Base-by-base conservation (phyloP, 1,140 invertebrate genomes). In the Pantala flavescens region DNA sequence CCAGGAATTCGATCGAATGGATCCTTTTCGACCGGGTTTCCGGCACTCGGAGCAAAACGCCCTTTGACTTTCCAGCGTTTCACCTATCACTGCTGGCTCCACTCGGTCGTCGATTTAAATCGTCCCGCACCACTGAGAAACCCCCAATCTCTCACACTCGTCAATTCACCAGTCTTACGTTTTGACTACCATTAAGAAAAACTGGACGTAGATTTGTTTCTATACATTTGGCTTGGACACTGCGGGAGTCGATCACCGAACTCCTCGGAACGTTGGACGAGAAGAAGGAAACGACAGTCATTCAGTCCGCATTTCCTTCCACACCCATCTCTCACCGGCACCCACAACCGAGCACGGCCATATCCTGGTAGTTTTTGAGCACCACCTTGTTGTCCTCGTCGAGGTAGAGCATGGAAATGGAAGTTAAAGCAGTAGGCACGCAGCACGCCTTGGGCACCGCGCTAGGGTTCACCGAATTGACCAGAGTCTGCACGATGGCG, bases 361-460 rank as follows among this genome's bases (percentile, higher is more conserved):
- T 98, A 82, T 98, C 94, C 83, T 96, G 92, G 84, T 98, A 98
- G 85, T 96, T 97, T 85, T 98, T 98, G 76, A 98, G 87, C 78
- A 97, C 94, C 78, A 97, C 93, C 83, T 94, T 96, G 82, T 94
- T 91, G 81, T 93, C 90, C 82, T 95, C 92, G 84, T 98, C 95
- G 79, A 95, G 86, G 84, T 98, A 98, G 73, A 98, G 88, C 91
- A 98, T 95, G 16, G 94, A 96, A 80, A 98, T 95, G 76, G 93
- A 88, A 71, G 91, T 91, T 43, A 97, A 87, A 79, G 93, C 88
- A 63, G 94, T 97, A 9, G 95, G 95, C 24, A 97, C 93, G 84
- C 96, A 98, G 83, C 95, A 97, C 43, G 95, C 91, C 80, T 93
- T 93, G 19, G 96, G 95, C 79, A 97, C 94, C 76, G 91, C 88